Base-by-base conservation (phyloP, 2,888 invertebrate genomes). In the Eubasilissa splendida region DNA sequence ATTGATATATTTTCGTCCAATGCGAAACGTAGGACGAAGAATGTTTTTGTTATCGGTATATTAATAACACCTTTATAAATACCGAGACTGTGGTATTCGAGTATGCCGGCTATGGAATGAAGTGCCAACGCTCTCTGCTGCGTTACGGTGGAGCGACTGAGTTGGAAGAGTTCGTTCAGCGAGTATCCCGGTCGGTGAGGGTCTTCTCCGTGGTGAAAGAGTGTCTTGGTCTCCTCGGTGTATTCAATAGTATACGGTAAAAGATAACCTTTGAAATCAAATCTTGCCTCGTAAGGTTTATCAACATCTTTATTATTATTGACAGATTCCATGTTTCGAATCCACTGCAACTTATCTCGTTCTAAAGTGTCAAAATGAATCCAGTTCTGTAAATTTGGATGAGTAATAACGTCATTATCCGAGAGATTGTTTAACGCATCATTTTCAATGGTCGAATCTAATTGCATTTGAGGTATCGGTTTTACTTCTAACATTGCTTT, bases 151-250 rank as follows among this genome's bases (percentile, higher is more conserved):
- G 96, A 95, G 85, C 94, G 90, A 54, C 94, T 93, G 1, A 98
- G 88, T 83, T 95, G 94, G 85, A 98, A 94, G 0, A 98, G 87
- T 88, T 99, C 99, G 84, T 95, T 95, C 11, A 99, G 87, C 0
- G 97, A 94, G 87, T 98, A 99, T 0, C 98, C 98, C 2, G 98
- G 96, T 82, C 97, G 91, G 82, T 94, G 95, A 8, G 97, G 95
- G 87, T 99, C 98, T 84, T 96, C 95, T 0, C 98, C 98, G 88
- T 99, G 99, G 87, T 98, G 96, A 88, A 97, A 97, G 14, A 99
- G 90, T 42, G 92, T 88, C 85, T 93, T 92, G 0, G 91, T 90
- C 80, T 90, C 85, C 75, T 90, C 92, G 83, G 88, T 89, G 83
- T 88, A 91, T 70, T 93, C 93, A 66, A 92, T 90, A 60, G 91